Evolutionary conservation across 2,888 invertebrate species (phyloP), one percentile per base, ranked within the genome.

Genomic region (Vesta saturnalis): DNA sequence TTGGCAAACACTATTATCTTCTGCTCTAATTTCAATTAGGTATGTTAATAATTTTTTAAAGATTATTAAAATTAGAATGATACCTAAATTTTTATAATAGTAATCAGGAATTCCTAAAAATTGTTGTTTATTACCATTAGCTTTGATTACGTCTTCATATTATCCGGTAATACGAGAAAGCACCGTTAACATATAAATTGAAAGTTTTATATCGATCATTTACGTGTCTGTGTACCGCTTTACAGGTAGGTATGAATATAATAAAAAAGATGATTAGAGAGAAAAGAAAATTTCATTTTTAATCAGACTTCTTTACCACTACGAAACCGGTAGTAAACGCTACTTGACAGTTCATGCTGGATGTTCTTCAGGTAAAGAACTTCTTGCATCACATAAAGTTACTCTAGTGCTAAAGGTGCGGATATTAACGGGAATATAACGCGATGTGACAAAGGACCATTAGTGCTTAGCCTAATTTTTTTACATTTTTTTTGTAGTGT

Each of bases 281-380:
- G 59, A 73, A 74, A 71, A 72, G 68, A 66, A 67, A 57, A 69
- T 70, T 75, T 75, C 74, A 74, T 70, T 71, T 75, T 73, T 75
- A 68, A 55, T 47, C 46, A 23, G 47, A 71, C 73, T 72, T 73
- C 74, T 71, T 72, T 61, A 61, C 61, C 70, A 60, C 39, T 54
- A 60, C 52, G 46, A 57, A 65, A 39, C 58, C 65, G 64, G 67
- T 72, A 76, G 77, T 76, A 77, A 76, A 76, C 76, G 76, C 72
- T 74, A 73, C 72, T 73, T 73, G 74, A 72, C 70, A 75, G 70
- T 76, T 73, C 72, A 65, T 68, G 62, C 35, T 10, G 60, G 64
- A 58, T 47, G 43, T 61, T 60, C 60, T 70, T 70, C 70, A 65
- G 39, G 46, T 58, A 52, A 60, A 54, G 59, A 57, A 70, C 67